These are phyloP conservation scores for Allacma fusca DNA, from an alignment of 2,888 invertebrate genomes.

Conservation along the genomic window DNA sequence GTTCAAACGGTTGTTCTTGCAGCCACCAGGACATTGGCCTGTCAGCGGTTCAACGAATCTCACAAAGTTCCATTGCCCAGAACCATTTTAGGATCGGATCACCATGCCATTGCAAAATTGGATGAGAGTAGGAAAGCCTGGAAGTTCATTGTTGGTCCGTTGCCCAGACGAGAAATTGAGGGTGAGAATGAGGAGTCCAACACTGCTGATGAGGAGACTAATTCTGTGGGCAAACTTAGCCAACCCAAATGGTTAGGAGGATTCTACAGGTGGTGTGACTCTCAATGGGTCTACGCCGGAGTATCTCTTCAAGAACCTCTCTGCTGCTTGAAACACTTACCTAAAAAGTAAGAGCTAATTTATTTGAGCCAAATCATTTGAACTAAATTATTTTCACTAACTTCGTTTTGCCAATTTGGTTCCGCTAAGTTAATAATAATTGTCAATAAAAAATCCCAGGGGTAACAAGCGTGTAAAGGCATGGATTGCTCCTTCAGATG, in stretches of 20 bases:
- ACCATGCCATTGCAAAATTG: conserved; percentile 51
- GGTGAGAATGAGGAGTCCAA: background rate
- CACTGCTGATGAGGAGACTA: conserved; percentile 11
- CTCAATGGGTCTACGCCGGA: conserved; percentile 57
- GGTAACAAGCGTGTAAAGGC: no score
- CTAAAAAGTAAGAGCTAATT: conserved; percentile 50
- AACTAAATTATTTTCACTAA: background rate
- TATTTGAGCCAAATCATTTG: conserved; percentile 16
- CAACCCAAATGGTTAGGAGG: conserved; percentile 60
- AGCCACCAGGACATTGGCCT: conserved; percentile 59
- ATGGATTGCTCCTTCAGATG: no score
- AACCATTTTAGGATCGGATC: conserved; percentile 50
- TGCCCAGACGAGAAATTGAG: conserved; percentile 43
- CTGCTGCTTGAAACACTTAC: conserved; percentile 58
- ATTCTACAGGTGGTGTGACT: conserved; percentile 60
- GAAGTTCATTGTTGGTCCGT: conserved; percentile 56
- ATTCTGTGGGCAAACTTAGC: conserved; percentile 33
- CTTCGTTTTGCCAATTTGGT: no score
- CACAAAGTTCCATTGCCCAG: conserved; percentile 58
- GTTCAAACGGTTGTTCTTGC: conserved; percentile 60
- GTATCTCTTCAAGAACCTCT: conserved; percentile 57
- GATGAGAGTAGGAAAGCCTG: conserved; percentile 53
- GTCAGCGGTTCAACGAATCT: conserved; percentile 59
- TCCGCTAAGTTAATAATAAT: no score
- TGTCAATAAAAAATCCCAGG: no score